These are phyloP conservation scores for Electrona antarctica DNA, from an alignment of 2,113 vertebrate species.

Conservation along the genomic window DNA sequence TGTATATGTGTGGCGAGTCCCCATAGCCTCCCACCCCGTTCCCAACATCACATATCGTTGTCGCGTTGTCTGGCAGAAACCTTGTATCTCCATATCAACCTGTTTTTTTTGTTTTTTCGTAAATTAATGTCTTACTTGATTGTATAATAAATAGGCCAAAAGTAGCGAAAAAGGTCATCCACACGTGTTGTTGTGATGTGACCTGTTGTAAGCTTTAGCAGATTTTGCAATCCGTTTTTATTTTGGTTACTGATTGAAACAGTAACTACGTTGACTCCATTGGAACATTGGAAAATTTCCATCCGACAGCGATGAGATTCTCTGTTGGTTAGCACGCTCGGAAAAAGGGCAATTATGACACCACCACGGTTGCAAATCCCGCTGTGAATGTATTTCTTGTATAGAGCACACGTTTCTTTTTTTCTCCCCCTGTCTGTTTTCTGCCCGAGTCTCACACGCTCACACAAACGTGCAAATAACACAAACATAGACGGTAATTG, in stretches of 20 bases:
- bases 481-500: not conserved
- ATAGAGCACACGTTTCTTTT: not conserved
- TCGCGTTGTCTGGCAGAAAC: not conserved
- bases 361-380: not conserved
- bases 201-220: too few relatives aligned
- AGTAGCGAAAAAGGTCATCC: too few relatives aligned
- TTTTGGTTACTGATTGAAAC: too few relatives aligned
- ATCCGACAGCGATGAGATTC: not conserved
- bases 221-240: too few relatives aligned
- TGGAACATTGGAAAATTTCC: too few relatives aligned
- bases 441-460: not conserved
- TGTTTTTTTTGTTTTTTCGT: too few relatives aligned
- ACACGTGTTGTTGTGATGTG: too few relatives aligned
- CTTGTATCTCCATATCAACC: too few relatives aligned
- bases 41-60: not conserved
- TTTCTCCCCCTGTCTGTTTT: not conserved
- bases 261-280: too few relatives aligned
- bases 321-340: not conserved
- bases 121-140: too few relatives aligned
- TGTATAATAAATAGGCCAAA: too few relatives aligned
- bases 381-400: not conserved
- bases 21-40: not conserved
- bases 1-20: constrained; percentile 4
- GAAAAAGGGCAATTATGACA: not conserved
- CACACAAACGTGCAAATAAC: not conserved